Conservation (phyloP, 2,113 vertebrate genomes). For the Stegostoma tigrinum region DNA sequence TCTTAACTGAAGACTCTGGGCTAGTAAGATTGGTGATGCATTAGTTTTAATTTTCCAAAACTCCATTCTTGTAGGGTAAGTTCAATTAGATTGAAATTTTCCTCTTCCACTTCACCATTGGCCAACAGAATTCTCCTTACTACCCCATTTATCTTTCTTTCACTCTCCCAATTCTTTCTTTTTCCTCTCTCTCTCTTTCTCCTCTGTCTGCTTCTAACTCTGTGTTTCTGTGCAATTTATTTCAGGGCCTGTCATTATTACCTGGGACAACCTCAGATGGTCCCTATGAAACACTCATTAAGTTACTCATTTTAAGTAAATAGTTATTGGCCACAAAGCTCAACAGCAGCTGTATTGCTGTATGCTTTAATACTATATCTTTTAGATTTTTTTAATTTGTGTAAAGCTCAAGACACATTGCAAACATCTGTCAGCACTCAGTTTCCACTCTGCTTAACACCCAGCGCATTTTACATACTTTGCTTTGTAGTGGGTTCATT, state of each 20-base stretch:
- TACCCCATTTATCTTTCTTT: not conserved
- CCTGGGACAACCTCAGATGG: not conserved
- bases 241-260: not conserved
- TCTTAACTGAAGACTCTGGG: too few relatives aligned
- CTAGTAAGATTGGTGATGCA: too few relatives aligned
- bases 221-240: not conserved
- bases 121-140: too few relatives aligned
- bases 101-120: too few relatives aligned
- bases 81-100: too few relatives aligned
- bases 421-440: slow-evolving; percentile 25
- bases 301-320: not conserved
- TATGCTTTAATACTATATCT: not conserved
- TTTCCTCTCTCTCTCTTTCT: not conserved
- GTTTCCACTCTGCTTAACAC: slow-evolving; percentile 21
- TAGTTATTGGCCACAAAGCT: not conserved
- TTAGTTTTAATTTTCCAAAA: too few relatives aligned
- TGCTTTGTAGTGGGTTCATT: slow-evolving; percentile 30
- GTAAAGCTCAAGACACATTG: slow-evolving; percentile 20
- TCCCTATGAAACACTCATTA: not conserved
- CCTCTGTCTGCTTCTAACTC: not conserved
- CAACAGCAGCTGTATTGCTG: slow-evolving; percentile 5
- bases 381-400: slow-evolving; percentile 22
- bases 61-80: not conserved
- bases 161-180: not conserved
- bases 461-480: not conserved